Base-by-base conservation (phyloP, 2,888 invertebrate species). In the Mythimna ferrago region DNA sequence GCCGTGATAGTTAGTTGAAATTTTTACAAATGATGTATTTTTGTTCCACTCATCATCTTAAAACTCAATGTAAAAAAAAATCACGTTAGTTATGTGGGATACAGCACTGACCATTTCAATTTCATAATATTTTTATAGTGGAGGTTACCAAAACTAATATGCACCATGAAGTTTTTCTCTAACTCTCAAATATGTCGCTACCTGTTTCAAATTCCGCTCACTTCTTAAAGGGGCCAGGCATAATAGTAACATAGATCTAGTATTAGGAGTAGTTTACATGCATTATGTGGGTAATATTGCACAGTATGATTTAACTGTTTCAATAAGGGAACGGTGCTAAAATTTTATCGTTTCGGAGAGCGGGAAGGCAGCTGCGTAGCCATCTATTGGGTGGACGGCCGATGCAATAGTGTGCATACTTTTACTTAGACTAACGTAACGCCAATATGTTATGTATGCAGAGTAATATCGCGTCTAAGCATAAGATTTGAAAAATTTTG, bases 241-340 rank as follows among this genome's bases (percentile, higher is more conserved):
- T 44, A 61, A 56, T 54, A 63, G 44, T 57, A 62, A 21, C 65
- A 67, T 77, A 54, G 38, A 57, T 79, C 44, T 66, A 60, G 54
- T 67, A 81, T 72, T 77, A 70, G 67, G 48, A 76, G 65, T 82
- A 82, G 70, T 75, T 65, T 70, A 54, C 70, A 48, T 81, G 73
- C 66, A 75, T 83, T 75, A 79, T 82, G 76, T 66, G 58, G 61
- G 71, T 78, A 73, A 80, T 86, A 86, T 82, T 82, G 87, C 79
- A 80, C 72, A 80, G 62, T 89, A 84, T 94, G 94, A 95, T 95
- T 94, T 95, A 95, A 90, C 83, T 90, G 88, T 92, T 94, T 91
- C 93, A 95, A 95, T 95, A 95, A 91, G 89, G 84, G 82, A 81
- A 79, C 87, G 90, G 93, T 92, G 92, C 90, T 95, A 92, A 94